phyloP scores from a whole-genome alignment of 2,113 vertebrate species.

The Lophochroa leadbeateri region DNA sequence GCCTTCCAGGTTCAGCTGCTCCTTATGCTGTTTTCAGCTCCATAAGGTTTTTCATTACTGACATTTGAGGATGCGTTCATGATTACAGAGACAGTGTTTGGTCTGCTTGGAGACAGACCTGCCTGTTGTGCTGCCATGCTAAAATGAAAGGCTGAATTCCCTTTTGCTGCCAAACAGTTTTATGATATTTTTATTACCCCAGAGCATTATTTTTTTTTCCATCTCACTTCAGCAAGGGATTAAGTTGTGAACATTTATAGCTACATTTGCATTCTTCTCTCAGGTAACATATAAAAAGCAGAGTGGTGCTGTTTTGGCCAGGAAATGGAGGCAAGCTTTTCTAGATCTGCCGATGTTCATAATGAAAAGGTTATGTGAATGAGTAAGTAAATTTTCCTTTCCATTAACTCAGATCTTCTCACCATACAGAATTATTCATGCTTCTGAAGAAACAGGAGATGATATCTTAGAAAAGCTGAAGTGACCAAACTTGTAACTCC shows the following conservation, averaged over 20 bases:
- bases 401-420: background rate
- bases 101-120: background rate
- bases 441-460: background rate
- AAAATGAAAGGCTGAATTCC: slow-evolving; percentile 1
- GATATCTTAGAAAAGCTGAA: background rate
- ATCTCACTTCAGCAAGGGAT: background rate
- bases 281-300: slow-evolving; percentile 22
- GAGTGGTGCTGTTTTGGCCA: background rate
- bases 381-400: background rate
- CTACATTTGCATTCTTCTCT: slow-evolving; percentile 15
- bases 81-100: background rate
- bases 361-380: background rate
- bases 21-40: background rate
- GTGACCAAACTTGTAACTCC: background rate
- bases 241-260: background rate
- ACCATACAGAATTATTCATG: background rate
- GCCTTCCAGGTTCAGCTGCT: background rate
- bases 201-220: background rate
- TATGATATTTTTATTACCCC: background rate
- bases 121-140: background rate
- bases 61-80: background rate
- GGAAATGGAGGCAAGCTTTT: background rate
- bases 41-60: background rate
- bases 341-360: background rate
- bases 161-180: background rate